A percentile compares a stretch with the other conserved stretches of the same genome.
Conservation (phyloP, 2,113 vertebrate genomes). For the Oostethus manadensis region DNA sequence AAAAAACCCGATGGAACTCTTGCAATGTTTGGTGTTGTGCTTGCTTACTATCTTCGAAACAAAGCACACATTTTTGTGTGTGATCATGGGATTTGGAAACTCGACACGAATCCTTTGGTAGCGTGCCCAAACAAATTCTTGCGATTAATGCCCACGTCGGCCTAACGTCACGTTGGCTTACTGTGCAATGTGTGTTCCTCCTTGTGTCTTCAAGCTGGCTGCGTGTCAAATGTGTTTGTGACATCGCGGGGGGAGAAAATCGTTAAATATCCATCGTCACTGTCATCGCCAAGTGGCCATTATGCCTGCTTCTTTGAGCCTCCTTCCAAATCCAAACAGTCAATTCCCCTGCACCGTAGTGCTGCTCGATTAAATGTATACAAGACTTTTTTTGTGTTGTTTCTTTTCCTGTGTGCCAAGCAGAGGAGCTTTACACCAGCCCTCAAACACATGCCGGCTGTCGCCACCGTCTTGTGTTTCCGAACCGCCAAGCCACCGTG, state of each 20-base stretch:
- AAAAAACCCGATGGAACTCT: neutral
- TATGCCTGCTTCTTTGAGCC: neutral
- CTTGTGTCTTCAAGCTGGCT: neutral
- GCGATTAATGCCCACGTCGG: neutral
- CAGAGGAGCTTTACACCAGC: neutral
- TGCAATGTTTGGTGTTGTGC: neutral
- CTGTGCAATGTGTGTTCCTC: too few species aligned
- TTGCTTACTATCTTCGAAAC: slow-evolving; percentile 3
- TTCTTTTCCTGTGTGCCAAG: too few species aligned
- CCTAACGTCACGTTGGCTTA: neutral
- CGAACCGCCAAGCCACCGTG: neutral
- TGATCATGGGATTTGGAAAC: neutral
- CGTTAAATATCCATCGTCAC: slow-evolving; percentile 3
- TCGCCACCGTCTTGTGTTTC: neutral
- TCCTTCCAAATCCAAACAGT: neutral
- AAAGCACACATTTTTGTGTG: neutral
- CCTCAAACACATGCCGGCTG: neutral
- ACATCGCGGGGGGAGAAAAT: neutral
- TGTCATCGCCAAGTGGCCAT: neutral
- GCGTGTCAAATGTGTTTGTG: neutral
- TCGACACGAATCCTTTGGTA: neutral
- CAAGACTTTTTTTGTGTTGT: neutral
- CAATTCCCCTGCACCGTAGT: neutral
- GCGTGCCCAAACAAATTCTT: neutral
- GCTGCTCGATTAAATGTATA: neutral